Conservation (phyloP, 1,140 invertebrate genomes). For the Charaxes varanes region DNA sequence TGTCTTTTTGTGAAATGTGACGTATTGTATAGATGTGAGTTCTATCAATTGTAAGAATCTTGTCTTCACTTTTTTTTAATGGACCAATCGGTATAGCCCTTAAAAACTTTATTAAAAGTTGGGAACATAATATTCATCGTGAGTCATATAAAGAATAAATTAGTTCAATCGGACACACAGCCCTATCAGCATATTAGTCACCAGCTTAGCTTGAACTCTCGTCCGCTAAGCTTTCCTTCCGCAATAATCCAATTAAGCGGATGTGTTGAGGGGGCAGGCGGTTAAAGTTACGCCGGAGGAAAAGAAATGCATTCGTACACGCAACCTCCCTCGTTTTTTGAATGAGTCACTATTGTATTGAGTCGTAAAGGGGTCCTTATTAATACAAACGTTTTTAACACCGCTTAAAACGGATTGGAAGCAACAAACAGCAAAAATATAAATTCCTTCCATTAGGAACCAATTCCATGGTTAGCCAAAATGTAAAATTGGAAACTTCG, state of each 20-base stretch:
- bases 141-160: slow-evolving; percentile 25
- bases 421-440: no score
- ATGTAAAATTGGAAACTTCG: no score
- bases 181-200: slow-evolving; percentile 27
- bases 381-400: slow-evolving; percentile 26
- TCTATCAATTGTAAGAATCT: no score
- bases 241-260: slow-evolving; percentile 36
- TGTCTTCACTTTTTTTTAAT: no score
- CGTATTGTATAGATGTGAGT: no score
- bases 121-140: slow-evolving; percentile 6
- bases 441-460: no score
- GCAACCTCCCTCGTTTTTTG: slow-evolving; percentile 35
- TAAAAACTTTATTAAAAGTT: no score
- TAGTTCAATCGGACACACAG: slow-evolving; percentile 27
- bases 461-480: no score
- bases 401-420: slow-evolving; percentile 7
- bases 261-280: slow-evolving; percentile 23
- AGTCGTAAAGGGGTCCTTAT: slow-evolving; percentile 27
- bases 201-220: slow-evolving; percentile 33
- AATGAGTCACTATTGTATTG: slow-evolving; percentile 45
- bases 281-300: slow-evolving; percentile 39
- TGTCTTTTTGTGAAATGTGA: no score
- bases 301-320: slow-evolving; percentile 44
- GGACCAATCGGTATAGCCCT: no score
- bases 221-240: slow-evolving; percentile 21